Conservation (phyloP, 2,888 invertebrate species). For the Polylopha cassiicola region DNA sequence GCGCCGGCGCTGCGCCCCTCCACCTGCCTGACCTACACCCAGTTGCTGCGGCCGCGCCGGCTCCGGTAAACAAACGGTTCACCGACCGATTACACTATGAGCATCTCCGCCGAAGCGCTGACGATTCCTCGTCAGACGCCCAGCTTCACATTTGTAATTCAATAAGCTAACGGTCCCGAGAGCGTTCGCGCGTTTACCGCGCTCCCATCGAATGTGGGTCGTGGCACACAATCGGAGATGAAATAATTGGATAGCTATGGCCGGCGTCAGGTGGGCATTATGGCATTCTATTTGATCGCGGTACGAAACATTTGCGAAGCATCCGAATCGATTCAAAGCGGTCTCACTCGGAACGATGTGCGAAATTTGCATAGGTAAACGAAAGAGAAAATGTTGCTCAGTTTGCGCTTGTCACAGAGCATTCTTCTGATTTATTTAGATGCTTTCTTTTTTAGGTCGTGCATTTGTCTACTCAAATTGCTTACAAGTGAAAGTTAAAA, state of each 20-base stretch:
- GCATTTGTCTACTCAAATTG: conserved; percentile 52
- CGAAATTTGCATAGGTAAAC: conserved; percentile 39
- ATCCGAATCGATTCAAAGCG: conserved; percentile 17
- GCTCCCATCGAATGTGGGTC: conserved; percentile 56
- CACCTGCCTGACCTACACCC: conserved; percentile 70
- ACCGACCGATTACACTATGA: conserved; percentile 68
- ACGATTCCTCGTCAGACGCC: conserved; percentile 39
- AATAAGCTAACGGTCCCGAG: conserved; percentile 66
- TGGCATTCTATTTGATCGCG: conserved; percentile 31
- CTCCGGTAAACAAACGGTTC: conserved; percentile 75
- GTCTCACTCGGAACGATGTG: conserved; percentile 23
- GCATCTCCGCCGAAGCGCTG: conserved; percentile 41
- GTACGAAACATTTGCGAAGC: conserved; percentile 16
- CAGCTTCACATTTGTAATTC: conserved; percentile 63
- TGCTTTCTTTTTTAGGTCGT: conserved; percentile 59
- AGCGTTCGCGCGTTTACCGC: conserved; percentile 56
- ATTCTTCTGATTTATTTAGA: conserved; percentile 51
- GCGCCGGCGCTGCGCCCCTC: conserved; percentile 43
- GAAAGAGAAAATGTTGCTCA: conserved; percentile 56
- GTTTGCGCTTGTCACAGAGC: conserved; percentile 36
- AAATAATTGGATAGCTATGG: conserved; percentile 31
- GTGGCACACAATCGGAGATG: conserved; percentile 45
- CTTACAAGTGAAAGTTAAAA: conserved; percentile 60
- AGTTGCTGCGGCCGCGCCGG: conserved; percentile 49
- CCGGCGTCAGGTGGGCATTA: conserved; percentile 25